A percentile compares a stretch with the other conserved stretches of the same genome.
Evolutionary conservation across 2,888 invertebrate species (phyloP).

Genomic region (Orchestes rusci): DNA sequence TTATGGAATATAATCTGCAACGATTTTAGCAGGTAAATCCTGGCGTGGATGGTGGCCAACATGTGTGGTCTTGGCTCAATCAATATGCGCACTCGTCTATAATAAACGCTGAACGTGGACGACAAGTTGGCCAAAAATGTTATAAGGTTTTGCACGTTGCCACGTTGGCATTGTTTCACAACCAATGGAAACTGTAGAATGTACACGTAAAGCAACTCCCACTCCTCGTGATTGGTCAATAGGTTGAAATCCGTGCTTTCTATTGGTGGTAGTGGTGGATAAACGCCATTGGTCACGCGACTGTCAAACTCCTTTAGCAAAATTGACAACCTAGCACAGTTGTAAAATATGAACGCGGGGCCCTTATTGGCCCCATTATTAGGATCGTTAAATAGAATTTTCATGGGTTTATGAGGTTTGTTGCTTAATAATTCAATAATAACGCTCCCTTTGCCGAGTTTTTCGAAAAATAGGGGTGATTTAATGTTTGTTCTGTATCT

Average conservation of each 20-base stretch:
- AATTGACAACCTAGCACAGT: constrained; percentile 63
- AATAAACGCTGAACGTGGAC: constrained; percentile 64
- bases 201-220: constrained; percentile 63
- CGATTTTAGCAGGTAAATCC: constrained; percentile 61
- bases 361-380: constrained; percentile 42
- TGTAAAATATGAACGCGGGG: constrained; percentile 69
- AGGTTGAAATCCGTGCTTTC: constrained; percentile 55
- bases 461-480: constrained; percentile 48
- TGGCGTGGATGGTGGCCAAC: constrained; percentile 56
- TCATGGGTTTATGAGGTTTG: constrained; percentile 54
- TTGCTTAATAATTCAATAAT: constrained; percentile 62
- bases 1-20: constrained; percentile 58
- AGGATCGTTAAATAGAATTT: constrained; percentile 42
- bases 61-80: constrained; percentile 61
- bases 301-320: constrained; percentile 58
- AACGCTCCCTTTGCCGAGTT: constrained; percentile 59
- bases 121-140: constrained; percentile 58
- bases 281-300: constrained; percentile 48
- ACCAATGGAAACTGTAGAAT: constrained; percentile 59
- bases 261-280: constrained; percentile 54
- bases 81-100: constrained; percentile 61
- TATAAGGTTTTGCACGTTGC: constrained; percentile 58
- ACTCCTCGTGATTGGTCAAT: constrained; percentile 66
- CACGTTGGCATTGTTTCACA: constrained; percentile 50
- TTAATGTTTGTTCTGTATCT: constrained; percentile 56